Conservation (phyloP, 2,113 vertebrate genomes). For the Eulacestoma nigropectus region DNA sequence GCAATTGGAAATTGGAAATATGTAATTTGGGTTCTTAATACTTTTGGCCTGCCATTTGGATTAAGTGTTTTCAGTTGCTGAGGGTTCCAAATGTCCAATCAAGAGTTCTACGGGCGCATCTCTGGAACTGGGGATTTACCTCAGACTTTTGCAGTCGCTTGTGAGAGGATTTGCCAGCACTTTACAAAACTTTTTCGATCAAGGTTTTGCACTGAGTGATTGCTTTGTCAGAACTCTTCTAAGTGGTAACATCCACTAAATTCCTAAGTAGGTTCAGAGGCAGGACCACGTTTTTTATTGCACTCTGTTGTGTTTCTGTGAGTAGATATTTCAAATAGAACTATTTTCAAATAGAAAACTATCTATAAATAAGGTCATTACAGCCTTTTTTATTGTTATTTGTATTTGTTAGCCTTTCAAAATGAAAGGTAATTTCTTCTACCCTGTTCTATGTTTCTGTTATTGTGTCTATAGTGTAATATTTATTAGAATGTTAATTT, state of each 20-base stretch:
- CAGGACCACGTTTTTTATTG: not conserved
- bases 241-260: not conserved
- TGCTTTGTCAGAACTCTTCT: not conserved
- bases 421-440: not conserved
- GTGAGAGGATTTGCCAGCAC: not conserved
- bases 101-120: fast-evolving
- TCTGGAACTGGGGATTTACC: not conserved
- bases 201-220: not conserved
- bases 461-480: not conserved
- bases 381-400: not conserved
- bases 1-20: not conserved
- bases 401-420: not conserved
- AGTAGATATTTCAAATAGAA: not conserved
- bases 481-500: not conserved
- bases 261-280: not conserved
- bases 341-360: not conserved
- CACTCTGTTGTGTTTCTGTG: not conserved
- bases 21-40: not conserved
- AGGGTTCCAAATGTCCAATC: not conserved
- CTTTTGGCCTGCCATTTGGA: not conserved
- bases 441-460: not conserved
- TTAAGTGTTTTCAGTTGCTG: not conserved
- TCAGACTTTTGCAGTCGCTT: not conserved
- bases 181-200: not conserved
- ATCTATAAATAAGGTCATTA: no score